Evolutionary conservation across 2,797 vertebrate genomes (phyloP).

Genomic region (Chelon labrosus): DNA sequence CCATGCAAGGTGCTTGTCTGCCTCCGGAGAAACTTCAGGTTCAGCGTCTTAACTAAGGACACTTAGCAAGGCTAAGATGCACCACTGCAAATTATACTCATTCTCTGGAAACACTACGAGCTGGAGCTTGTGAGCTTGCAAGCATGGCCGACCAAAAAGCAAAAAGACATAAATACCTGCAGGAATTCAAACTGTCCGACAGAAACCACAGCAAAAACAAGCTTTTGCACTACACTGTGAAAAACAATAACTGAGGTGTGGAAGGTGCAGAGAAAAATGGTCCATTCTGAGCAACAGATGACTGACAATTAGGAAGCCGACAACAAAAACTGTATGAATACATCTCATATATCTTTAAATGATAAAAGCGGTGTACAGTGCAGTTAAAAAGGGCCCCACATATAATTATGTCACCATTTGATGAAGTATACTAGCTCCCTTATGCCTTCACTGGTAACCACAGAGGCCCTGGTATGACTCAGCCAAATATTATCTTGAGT

Average conservation of each 20-base stretch:
- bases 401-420: not conserved
- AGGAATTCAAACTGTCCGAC: constrained; percentile 6
- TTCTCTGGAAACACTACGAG: no score
- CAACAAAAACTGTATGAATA: not conserved
- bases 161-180: not conserved
- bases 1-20: no score
- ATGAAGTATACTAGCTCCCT: not conserved
- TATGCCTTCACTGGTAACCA: not conserved
- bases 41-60: no score
- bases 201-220: constrained; percentile 1
- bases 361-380: no score
- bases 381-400: not conserved
- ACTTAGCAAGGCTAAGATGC: not conserved
- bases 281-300: not conserved
- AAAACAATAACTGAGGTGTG: not conserved
- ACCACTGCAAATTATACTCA: not conserved
- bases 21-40: no score
- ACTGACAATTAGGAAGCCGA: not conserved
- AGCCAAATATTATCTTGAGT: not conserved
- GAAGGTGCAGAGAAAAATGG: not conserved
- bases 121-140: no score
- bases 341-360: not conserved
- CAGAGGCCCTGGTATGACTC: not conserved
- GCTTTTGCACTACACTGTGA: not conserved
- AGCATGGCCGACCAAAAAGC: not conserved